A percentile compares a stretch with the other conserved stretches of the same genome.
phyloP scores from a whole-genome alignment of 2,888 invertebrate genomes.

The Lasioglossum morio region DNA sequence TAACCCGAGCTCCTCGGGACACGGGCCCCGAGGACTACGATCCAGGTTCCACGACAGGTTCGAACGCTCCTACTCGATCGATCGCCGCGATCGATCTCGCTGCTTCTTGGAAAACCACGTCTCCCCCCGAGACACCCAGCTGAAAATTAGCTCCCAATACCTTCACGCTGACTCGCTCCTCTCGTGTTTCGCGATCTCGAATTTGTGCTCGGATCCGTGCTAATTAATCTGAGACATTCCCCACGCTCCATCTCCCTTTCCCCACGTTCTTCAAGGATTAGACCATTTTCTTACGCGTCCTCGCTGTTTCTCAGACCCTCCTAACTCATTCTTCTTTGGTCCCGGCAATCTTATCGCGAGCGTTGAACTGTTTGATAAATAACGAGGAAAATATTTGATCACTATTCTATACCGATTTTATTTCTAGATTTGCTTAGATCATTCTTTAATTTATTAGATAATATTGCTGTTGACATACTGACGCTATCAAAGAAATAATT shows the following conservation, averaged over 20 bases:
- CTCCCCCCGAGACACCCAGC: constrained; percentile 9
- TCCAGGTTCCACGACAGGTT: constrained; percentile 63
- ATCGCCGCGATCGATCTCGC: constrained; percentile 38
- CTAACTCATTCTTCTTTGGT: too few relatives aligned
- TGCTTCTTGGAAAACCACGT: constrained; percentile 58
- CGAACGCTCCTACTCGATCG: constrained; percentile 34
- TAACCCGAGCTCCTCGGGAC: constrained; percentile 80
- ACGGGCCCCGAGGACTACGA: constrained; percentile 37
- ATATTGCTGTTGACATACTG: too few relatives aligned
- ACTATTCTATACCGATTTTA: too few relatives aligned
- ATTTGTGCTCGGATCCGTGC: constrained; percentile 1
- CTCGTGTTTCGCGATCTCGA: constrained; percentile 14
- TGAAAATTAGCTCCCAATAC: constrained; percentile 25
- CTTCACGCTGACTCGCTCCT: neutral
- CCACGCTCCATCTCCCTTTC: neutral
- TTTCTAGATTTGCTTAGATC: too few relatives aligned
- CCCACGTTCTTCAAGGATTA: neutral
- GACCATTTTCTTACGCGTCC: neutral
- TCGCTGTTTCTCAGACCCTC: neutral
- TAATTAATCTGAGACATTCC: neutral
- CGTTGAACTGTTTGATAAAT: too few relatives aligned
- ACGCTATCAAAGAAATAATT: too few relatives aligned
- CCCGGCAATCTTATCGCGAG: too few relatives aligned
- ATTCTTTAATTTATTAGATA: too few relatives aligned
- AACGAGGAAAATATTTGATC: too few relatives aligned